These are phyloP conservation scores for Danio rerio DNA, from an alignment of 2,113 vertebrate genomes.

Conservation along the genomic window GRCz12tu NC_133191.1:2545001-2545500, in stretches of 20 bases:
- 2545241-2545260: neutral
- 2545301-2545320: neutral
- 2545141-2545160: neutral
- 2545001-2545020: too few relatives aligned
- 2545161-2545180: neutral
- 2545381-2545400: conserved; percentile 51
- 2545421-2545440: conserved; percentile 63
- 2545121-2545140: neutral
- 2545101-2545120: neutral
- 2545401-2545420: conserved; percentile 62
- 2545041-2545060: neutral
- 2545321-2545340: conserved; percentile 21
- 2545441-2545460: conserved; percentile 55
- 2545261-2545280: neutral
- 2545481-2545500: conserved; percentile 52
- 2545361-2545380: neutral
- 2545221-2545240: neutral
- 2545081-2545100: neutral
- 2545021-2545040: neutral
- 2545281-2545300: neutral
- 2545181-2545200: neutral
- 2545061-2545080: neutral
- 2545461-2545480: conserved; percentile 55
- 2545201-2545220: neutral
- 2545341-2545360: conserved; percentile 48